Evolutionary conservation across 2,888 invertebrate species (phyloP).

Genomic region (Latrodectus hesperus): DNA sequence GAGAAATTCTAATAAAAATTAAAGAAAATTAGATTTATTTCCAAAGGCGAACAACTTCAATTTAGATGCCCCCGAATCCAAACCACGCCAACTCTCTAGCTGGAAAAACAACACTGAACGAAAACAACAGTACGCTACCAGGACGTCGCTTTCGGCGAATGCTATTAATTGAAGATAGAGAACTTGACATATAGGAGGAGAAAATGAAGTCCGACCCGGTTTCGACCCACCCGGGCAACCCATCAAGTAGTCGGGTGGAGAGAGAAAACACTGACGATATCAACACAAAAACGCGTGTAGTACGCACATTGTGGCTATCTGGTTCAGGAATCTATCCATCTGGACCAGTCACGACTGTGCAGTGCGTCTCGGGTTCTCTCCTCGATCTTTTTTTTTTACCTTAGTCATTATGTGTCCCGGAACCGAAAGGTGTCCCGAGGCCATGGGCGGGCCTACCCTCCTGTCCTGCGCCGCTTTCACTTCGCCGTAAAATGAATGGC

Average conservation of each 20-base stretch:
- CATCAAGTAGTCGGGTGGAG: slow-evolving; percentile 3
- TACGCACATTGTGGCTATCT: slow-evolving; percentile 42
- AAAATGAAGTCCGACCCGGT: slow-evolving; percentile 52
- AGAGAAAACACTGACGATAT: not conserved
- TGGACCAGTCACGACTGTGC: slow-evolving; percentile 47
- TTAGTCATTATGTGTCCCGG: slow-evolving; percentile 66
- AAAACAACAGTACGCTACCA: no score
- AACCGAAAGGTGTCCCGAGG: slow-evolving; percentile 59
- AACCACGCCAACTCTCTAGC: no score
- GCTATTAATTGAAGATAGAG: no score
- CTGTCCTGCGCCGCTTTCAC: slow-evolving; percentile 20
- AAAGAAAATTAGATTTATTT: no score
- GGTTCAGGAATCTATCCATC: slow-evolving; percentile 52
- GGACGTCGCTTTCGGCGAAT: no score
- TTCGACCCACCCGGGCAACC: slow-evolving; percentile 2
- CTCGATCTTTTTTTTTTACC: slow-evolving; percentile 7
- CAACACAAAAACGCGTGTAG: slow-evolving; percentile 43
- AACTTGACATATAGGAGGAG: not conserved
- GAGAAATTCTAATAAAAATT: no score
- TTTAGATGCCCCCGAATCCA: no score
- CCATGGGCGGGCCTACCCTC: slow-evolving; percentile 54
- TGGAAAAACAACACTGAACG: no score
- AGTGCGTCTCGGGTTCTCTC: not conserved
- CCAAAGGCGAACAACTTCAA: no score
- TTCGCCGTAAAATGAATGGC: slow-evolving; percentile 54